phyloP scores from a whole-genome alignment of 2,797 vertebrate species.

The Melanotaenia boesemani region DNA sequence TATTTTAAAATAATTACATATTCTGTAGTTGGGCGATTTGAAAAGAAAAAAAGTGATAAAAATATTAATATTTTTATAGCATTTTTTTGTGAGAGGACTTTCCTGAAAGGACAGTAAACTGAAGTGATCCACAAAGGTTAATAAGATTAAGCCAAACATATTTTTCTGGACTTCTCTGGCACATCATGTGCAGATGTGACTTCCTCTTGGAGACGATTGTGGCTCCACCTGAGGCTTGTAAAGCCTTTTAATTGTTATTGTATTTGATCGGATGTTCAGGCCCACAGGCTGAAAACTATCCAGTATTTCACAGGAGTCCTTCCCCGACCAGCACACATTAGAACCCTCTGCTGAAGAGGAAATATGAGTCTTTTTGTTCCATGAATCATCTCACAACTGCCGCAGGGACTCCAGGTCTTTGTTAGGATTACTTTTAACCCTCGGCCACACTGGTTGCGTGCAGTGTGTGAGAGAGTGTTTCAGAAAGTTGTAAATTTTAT shows the following conservation, averaged over 20 bases:
- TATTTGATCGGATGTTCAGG: conserved; percentile 10
- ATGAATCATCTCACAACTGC: conserved; percentile 40
- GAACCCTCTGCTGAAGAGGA: conserved; percentile 18
- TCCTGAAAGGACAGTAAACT: too few relatives aligned
- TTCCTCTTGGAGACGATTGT: not conserved
- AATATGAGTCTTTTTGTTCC: conserved; percentile 34
- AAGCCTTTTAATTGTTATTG: conserved; percentile 10
- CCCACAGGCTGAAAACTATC: conserved; percentile 13
- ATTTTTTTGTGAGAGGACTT: too few relatives aligned
- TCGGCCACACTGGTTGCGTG: conserved; percentile 44
- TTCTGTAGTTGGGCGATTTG: too few relatives aligned
- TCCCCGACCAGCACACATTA: conserved; percentile 2
- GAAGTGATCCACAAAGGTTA: too few relatives aligned
- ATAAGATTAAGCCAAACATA: not conserved
- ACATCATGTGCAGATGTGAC: not conserved
- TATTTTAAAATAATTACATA: too few relatives aligned
- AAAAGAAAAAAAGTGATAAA: too few relatives aligned
- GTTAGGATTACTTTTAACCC: conserved; percentile 9
- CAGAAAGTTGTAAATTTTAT: conserved; percentile 32
- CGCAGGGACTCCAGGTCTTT: conserved; percentile 16
- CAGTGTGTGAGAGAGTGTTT: conserved; percentile 14
- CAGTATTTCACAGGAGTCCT: conserved; percentile 21
- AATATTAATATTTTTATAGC: too few relatives aligned
- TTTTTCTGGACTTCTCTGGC: not conserved
- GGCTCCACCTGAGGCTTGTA: not conserved